These are phyloP conservation scores for Hydropsyche betteni DNA, from an alignment of 2,888 invertebrate genomes.

Conservation along the genomic window DNA sequence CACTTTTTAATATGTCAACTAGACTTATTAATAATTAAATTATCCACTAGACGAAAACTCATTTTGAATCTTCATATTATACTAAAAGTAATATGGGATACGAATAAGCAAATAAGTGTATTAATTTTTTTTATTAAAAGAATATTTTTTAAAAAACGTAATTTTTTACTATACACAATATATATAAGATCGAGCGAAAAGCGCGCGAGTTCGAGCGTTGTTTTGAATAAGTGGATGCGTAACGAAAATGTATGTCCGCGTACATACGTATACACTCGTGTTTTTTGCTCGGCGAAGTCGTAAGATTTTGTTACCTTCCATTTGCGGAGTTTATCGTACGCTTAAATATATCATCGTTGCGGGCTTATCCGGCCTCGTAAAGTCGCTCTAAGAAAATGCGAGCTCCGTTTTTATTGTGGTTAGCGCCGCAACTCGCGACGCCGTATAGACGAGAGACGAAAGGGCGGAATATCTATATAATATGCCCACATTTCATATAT, in stretches of 20 bases:
- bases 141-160: no score
- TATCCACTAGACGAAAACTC: no score
- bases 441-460: not conserved
- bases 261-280: not conserved
- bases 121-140: no score
- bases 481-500: no score
- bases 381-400: conserved; percentile 37
- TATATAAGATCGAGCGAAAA: not conserved
- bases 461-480: not conserved
- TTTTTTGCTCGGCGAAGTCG: conserved; percentile 7
- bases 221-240: conserved; percentile 25
- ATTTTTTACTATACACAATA: no score
- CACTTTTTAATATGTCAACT: no score
- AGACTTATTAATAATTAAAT: no score
- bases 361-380: conserved; percentile 38
- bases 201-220: conserved; percentile 1
- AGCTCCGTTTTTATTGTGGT: conserved; percentile 36
- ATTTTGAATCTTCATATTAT: no score
- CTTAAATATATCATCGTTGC: conserved; percentile 40
- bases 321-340: conserved; percentile 35
- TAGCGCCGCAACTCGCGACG: conserved; percentile 21
- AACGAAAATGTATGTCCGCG: conserved; percentile 3
- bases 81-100: no score
- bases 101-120: no score
- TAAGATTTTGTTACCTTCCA: conserved; percentile 33